These are phyloP conservation scores for Agelas oroides DNA, from an alignment of 37 sponge, comb jelly and placozoan species.

Conservation along the genomic window DNA sequence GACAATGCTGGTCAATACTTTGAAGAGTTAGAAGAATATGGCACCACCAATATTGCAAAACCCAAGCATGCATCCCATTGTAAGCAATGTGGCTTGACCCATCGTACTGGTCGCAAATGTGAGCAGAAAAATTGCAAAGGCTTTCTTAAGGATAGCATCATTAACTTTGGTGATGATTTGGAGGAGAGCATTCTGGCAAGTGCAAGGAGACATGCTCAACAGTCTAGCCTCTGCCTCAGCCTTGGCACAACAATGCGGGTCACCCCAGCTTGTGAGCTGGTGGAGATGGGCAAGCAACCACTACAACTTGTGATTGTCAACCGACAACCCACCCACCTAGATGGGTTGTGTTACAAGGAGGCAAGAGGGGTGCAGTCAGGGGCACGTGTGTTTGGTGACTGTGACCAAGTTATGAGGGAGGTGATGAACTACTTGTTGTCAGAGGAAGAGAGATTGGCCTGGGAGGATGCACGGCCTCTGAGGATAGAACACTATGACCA, in stretches of 20 bases:
- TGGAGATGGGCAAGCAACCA: slow-evolving; percentile 55
- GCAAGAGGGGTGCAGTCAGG: slow-evolving; percentile 32
- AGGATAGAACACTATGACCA: slow-evolving; percentile 38
- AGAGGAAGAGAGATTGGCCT: slow-evolving; percentile 23
- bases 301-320: slow-evolving; percentile 72
- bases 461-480: slow-evolving; percentile 41
- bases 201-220: slow-evolving; percentile 54
- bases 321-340: slow-evolving; percentile 75
- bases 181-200: slow-evolving; percentile 48
- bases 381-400: slow-evolving; percentile 66
- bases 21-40: slow-evolving; percentile 72
- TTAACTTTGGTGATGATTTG: slow-evolving; percentile 82
- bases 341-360: slow-evolving; percentile 22
- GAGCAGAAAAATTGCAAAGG: slow-evolving; percentile 54
- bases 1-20: slow-evolving; percentile 78
- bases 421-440: slow-evolving; percentile 58
- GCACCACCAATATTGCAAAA: slow-evolving; percentile 40
- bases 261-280: slow-evolving; percentile 75
- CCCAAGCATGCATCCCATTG: slow-evolving; percentile 73
- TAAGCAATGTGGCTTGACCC: slow-evolving; percentile 57
- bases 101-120: slow-evolving; percentile 77
- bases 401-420: slow-evolving; percentile 57
- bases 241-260: slow-evolving; percentile 83
- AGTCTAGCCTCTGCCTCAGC: slow-evolving; percentile 64
- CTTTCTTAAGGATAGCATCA: slow-evolving; percentile 76